These are phyloP conservation scores for cattle (Bos taurus) DNA, from an alignment of 2,113 vertebrate species.

Conservation along the genomic window DNA sequence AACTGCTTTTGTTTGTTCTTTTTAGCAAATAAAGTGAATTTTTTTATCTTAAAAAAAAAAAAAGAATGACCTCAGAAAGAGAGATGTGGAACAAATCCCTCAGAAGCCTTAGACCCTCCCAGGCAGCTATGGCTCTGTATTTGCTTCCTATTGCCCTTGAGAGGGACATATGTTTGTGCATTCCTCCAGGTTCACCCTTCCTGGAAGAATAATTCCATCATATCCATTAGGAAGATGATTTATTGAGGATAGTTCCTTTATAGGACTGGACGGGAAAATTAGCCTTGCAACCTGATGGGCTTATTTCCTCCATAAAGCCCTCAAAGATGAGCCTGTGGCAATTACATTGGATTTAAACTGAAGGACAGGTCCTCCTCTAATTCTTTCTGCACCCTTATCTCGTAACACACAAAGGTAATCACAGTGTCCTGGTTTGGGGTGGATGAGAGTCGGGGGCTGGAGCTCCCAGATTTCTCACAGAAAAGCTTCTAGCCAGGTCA, in stretches of 20 bases:
- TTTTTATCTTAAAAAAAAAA: neutral
- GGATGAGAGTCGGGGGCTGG: neutral
- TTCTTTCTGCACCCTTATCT: conserved; percentile 59
- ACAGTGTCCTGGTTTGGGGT: neutral
- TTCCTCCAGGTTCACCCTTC: conserved; percentile 37
- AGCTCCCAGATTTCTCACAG: neutral
- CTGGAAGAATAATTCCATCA: conserved; percentile 72
- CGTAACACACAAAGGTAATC: conserved; percentile 33
- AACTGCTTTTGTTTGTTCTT: neutral
- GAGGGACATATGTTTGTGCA: conserved; percentile 8
- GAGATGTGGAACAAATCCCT: neutral
- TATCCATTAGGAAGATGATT: conserved; percentile 80
- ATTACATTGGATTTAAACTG: conserved; percentile 64
- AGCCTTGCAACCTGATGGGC: conserved; percentile 52
- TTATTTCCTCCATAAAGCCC: conserved; percentile 40
- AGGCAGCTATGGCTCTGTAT: neutral
- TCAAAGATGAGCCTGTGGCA: neutral
- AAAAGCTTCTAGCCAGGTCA: conserved; percentile 9
- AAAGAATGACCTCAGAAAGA: neutral
- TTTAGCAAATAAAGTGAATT: neutral
- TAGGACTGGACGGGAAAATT: conserved; percentile 64
- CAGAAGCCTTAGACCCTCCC: conserved; percentile 33
- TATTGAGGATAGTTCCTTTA: conserved; percentile 73
- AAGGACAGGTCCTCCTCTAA: conserved; percentile 55
- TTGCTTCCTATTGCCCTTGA: conserved; percentile 76